These are phyloP conservation scores for Brienomyrus longianalis DNA, from an alignment of 2,113 vertebrate genomes.

Conservation along the genomic window DNA sequence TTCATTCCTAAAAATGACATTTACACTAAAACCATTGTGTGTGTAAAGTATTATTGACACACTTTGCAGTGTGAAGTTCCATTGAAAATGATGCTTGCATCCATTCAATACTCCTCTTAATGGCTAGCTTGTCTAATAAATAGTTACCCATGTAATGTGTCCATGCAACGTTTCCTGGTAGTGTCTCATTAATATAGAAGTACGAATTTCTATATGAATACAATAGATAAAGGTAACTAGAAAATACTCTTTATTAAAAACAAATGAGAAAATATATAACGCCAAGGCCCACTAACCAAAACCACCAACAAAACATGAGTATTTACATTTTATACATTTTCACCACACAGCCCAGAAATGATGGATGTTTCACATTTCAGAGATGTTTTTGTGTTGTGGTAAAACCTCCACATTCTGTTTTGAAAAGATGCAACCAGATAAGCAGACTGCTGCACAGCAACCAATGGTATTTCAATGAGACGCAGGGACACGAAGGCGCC, in stretches of 20 bases:
- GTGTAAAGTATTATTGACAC: neutral
- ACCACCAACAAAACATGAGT: neutral
- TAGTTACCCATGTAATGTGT: neutral
- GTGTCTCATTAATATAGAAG: neutral
- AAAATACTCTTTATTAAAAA: neutral
- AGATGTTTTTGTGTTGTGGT: neutral
- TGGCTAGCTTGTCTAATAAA: neutral
- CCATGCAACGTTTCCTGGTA: neutral
- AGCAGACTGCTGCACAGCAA: neutral
- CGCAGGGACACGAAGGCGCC: neutral
- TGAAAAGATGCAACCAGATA: neutral
- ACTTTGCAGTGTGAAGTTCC: neutral
- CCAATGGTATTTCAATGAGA: neutral
- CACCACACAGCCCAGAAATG: neutral
- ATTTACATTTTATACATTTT: neutral
- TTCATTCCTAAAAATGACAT: neutral
- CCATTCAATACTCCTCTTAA: neutral
- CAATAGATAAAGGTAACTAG: neutral
- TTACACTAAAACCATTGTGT: neutral
- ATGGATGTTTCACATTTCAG: neutral
- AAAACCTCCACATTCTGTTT: neutral
- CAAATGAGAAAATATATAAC: neutral
- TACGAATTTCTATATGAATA: neutral
- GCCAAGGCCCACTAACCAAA: neutral
- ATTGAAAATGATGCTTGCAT: neutral